Percentiles rank a stretch among this genome's conserved stretches.
phyloP scores from a whole-genome alignment of 2,888 invertebrate species.

The Spodoptera littoralis region DNA sequence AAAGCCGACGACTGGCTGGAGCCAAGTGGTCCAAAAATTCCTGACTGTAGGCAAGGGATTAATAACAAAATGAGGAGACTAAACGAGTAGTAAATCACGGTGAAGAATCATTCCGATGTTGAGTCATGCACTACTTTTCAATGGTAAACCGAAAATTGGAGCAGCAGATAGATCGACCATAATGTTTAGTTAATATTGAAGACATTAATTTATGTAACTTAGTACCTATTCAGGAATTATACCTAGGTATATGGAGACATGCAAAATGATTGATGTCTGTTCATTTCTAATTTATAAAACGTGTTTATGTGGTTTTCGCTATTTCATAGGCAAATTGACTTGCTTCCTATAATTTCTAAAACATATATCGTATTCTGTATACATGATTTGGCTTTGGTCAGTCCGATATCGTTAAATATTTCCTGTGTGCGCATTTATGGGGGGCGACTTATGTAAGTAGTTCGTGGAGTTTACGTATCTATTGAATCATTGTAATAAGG shows the following conservation, averaged over 20 bases:
- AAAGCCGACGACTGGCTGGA: slow-evolving; percentile 38
- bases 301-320: too few relatives aligned
- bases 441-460: slow-evolving; percentile 15
- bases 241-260: too few relatives aligned
- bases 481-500: slow-evolving; percentile 10
- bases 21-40: slow-evolving; percentile 28
- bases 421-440: slow-evolving; percentile 53
- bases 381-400: slow-evolving; percentile 28
- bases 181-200: slow-evolving; percentile 34
- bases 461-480: not conserved
- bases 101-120: slow-evolving; percentile 42
- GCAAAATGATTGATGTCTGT: too few relatives aligned
- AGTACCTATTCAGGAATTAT: slow-evolving; percentile 13
- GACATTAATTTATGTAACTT: slow-evolving; percentile 36
- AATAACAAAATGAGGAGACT: slow-evolving; percentile 18
- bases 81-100: slow-evolving; percentile 12
- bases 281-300: too few relatives aligned
- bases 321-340: too few relatives aligned
- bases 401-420: slow-evolving; percentile 19
- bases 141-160: slow-evolving; percentile 14
- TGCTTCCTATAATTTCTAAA: too few relatives aligned
- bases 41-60: slow-evolving; percentile 37
- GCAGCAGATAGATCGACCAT: slow-evolving; percentile 24
- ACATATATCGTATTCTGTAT: too few relatives aligned
- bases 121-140: slow-evolving; percentile 34